Percentiles rank a stretch among this genome's conserved stretches.
These are phyloP conservation scores for Choristoneura rosaceana DNA, from an alignment of 2,888 invertebrate genomes.

Conservation along the genomic window DNA sequence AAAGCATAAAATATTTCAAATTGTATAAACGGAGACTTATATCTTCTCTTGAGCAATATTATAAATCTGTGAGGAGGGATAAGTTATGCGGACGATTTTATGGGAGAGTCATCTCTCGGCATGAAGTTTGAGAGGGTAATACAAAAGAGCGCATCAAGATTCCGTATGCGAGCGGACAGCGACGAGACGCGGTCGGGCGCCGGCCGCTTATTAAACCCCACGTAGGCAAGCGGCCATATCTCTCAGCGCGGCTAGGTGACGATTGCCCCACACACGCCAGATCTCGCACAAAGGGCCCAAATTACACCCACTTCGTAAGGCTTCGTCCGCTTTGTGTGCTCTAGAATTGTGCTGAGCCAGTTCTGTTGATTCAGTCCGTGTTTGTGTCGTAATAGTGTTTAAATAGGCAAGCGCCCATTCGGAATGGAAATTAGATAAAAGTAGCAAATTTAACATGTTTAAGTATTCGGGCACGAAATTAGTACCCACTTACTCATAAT, in stretches of 20 bases:
- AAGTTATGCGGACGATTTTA: slow-evolving; percentile 65
- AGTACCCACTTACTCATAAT: background rate
- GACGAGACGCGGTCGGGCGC: slow-evolving; percentile 41
- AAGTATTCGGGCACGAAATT: background rate
- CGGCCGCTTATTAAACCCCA: slow-evolving; percentile 63
- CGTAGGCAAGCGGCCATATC: slow-evolving; percentile 51
- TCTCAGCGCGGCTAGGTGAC: slow-evolving; percentile 43
- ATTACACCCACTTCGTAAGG: slow-evolving; percentile 63
- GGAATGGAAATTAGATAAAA: slow-evolving; percentile 9
- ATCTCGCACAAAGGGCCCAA: slow-evolving; percentile 65
- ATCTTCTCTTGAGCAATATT: slow-evolving; percentile 38
- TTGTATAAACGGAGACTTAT: slow-evolving; percentile 46
- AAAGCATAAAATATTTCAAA: slow-evolving; percentile 45
- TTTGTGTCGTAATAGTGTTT: slow-evolving; percentile 42
- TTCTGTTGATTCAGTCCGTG: slow-evolving; percentile 54
- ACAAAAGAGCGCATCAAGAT: slow-evolving; percentile 65
- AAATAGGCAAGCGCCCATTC: slow-evolving; percentile 32
- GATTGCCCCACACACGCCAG: slow-evolving; percentile 53
- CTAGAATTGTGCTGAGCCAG: slow-evolving; percentile 61
- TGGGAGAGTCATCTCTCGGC: slow-evolving; percentile 57
- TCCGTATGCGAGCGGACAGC: slow-evolving; percentile 52
- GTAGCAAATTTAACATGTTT: background rate
- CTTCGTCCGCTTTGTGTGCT: slow-evolving; percentile 55
- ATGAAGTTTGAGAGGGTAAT: slow-evolving; percentile 61
- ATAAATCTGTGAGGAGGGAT: slow-evolving; percentile 63